phyloP scores from a whole-genome alignment of 2,888 invertebrate genomes.

The Pyralis farinalis region DNA sequence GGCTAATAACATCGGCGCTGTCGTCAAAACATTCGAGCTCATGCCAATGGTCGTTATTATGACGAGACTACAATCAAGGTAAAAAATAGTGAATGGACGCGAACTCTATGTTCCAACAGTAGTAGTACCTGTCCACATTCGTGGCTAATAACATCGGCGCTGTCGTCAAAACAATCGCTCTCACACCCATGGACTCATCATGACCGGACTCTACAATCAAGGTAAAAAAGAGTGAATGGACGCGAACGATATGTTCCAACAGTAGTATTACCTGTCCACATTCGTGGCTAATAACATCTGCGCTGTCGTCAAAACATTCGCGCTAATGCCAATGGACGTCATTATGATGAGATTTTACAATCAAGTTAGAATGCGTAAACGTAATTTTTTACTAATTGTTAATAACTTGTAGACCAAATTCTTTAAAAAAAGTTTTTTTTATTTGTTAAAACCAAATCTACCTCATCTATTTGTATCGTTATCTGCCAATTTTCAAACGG shows the following conservation, averaged over 20 bases:
- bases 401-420: too few relatives aligned
- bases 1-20: constrained; percentile 89
- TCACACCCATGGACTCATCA: constrained; percentile 94
- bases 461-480: too few relatives aligned
- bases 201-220: constrained; percentile 94
- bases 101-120: constrained; percentile 70
- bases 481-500: too few relatives aligned
- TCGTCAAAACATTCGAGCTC: constrained; percentile 88
- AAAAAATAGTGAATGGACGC: constrained; percentile 72
- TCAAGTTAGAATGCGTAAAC: constrained; percentile 90
- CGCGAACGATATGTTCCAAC: constrained; percentile 65
- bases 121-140: constrained; percentile 86
- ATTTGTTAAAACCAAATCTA: too few relatives aligned
- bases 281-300: constrained; percentile 89
- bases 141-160: constrained; percentile 90
- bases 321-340: constrained; percentile 94
- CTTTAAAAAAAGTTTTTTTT: too few relatives aligned
- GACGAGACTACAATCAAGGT: constrained; percentile 94
- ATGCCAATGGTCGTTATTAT: constrained; percentile 95
- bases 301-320: constrained; percentile 87
- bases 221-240: constrained; percentile 81
- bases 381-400: too few relatives aligned
- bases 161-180: constrained; percentile 86
- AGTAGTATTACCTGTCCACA: constrained; percentile 84
- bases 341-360: constrained; percentile 94